Evolutionary conservation across 2,888 invertebrate species (phyloP).

Genomic region (Synanthedon vespiformis): DNA sequence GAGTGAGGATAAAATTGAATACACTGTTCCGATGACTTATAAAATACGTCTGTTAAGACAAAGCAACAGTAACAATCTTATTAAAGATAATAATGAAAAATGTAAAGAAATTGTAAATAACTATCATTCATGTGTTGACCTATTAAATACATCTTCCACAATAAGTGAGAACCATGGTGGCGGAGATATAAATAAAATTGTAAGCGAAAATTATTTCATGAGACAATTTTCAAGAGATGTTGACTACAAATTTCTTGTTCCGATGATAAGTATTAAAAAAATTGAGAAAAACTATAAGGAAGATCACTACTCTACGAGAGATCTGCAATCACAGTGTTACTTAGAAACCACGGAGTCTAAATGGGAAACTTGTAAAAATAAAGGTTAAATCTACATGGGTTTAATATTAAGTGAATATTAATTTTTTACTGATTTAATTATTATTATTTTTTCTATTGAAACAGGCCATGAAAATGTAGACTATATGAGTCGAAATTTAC

Average conservation of each 20-base stretch:
- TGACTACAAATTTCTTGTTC: background rate
- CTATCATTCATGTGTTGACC: conserved; percentile 56
- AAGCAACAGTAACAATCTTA: conserved; percentile 5
- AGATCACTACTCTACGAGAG: too few relatives aligned
- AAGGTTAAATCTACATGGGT: too few relatives aligned
- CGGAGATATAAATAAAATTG: conserved; percentile 27
- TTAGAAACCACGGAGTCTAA: too few relatives aligned
- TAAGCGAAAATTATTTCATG: conserved; percentile 30
- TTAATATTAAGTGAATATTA: too few relatives aligned
- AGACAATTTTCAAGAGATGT: background rate
- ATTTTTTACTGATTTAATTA: too few relatives aligned
- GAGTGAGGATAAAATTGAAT: conserved; percentile 34
- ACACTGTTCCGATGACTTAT: conserved; percentile 46
- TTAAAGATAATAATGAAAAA: conserved; percentile 2
- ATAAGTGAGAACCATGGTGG: conserved; percentile 17
- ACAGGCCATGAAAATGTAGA: too few relatives aligned
- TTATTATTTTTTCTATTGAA: too few relatives aligned
- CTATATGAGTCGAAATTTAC: too few relatives aligned
- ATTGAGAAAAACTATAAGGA: too few relatives aligned
- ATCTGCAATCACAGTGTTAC: too few relatives aligned
- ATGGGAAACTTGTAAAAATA: too few relatives aligned
- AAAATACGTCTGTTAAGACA: conserved; percentile 42
- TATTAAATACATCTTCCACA: conserved; percentile 20
- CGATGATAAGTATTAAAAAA: background rate
- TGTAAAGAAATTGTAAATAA: conserved; percentile 18